These are phyloP conservation scores for Platypus cylindrus DNA, from an alignment of 2,888 invertebrate species.

Conservation along the genomic window DNA sequence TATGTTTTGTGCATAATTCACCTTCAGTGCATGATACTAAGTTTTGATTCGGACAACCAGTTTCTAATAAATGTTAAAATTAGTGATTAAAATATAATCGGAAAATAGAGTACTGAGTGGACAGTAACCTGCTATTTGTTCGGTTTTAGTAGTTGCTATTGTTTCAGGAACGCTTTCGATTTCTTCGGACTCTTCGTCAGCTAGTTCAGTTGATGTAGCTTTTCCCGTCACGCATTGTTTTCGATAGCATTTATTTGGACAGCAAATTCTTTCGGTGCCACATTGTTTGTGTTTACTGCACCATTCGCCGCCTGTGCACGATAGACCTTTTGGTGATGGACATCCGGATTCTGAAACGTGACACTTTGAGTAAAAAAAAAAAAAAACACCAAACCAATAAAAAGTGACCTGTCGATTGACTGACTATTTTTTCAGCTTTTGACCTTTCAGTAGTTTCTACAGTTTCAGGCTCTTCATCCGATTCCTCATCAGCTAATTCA, in stretches of 20 bases:
- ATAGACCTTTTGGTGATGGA: constrained; percentile 8
- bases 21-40: constrained; percentile 6
- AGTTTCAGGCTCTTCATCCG: constrained; percentile 10
- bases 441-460: constrained; percentile 2
- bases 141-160: too few relatives aligned
- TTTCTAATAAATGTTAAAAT: constrained; percentile 2
- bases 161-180: too few relatives aligned
- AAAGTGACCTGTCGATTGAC: too few relatives aligned
- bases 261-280: constrained; percentile 11
- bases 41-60: constrained; percentile 4
- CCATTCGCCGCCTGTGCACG: constrained; percentile 11
- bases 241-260: constrained; percentile 16
- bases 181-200: constrained; percentile 9
- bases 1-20: constrained; percentile 7
- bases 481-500: constrained; percentile 13
- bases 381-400: too few relatives aligned
- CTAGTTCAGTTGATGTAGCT: constrained; percentile 11
- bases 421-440: too few relatives aligned
- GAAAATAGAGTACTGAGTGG: too few relatives aligned
- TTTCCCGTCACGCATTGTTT: constrained; percentile 13
- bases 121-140: too few relatives aligned
- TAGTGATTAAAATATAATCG: too few relatives aligned
- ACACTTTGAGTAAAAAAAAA: background rate
- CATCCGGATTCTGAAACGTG: constrained; percentile 12
- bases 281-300: constrained; percentile 15